Base-by-base conservation (phyloP, 1,140 invertebrate species). In the Ips typographus region DNA sequence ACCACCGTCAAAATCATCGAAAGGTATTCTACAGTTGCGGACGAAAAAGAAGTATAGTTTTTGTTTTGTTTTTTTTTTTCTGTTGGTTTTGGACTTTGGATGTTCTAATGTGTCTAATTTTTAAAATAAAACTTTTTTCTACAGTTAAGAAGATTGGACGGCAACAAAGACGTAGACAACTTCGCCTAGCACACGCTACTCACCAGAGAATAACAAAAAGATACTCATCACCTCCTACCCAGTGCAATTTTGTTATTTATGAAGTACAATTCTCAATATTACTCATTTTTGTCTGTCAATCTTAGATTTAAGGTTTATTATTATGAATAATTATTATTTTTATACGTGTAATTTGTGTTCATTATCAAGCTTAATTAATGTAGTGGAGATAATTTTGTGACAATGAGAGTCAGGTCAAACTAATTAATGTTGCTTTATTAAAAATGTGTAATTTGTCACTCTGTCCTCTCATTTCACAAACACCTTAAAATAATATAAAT, bases 31-130 rank as follows among this genome's bases (percentile, higher is more conserved):
- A 80, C 85, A 1, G 87, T 88, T 6, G 83, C 81, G 1, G 88
- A 89, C 67, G 88, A 89, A 69, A 89, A 89, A 77, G 88, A 90
- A 85, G 88, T 90, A 83, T 57, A 41, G 39, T 49, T 61, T 37
- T 40, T 36, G n/a, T 59, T 38, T 41, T n/a, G 4, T 57, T 63
- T 47, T 40, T 22, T 58, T 58, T 58, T 5, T 6, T 58, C 40
- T 6, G 3, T 39, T 7, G 4, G 6, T 4, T 58, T 58, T 58
- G 40, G 39, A 41, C 6, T 7, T 58, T 58, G 42, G 7, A 44
- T 44, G 38, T 61, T 44, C 22, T 22, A 4, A 6, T 5, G 6
- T 39, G 8, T 22, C 22, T 22, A 22, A 39, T 40, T 7, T 63
- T n/a, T 52, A 40, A 40, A 52, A 39, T 56, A 6, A 58, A 38